Conservation (phyloP, 2,113 vertebrate species). For the Emydocephalus ijimae region DNA sequence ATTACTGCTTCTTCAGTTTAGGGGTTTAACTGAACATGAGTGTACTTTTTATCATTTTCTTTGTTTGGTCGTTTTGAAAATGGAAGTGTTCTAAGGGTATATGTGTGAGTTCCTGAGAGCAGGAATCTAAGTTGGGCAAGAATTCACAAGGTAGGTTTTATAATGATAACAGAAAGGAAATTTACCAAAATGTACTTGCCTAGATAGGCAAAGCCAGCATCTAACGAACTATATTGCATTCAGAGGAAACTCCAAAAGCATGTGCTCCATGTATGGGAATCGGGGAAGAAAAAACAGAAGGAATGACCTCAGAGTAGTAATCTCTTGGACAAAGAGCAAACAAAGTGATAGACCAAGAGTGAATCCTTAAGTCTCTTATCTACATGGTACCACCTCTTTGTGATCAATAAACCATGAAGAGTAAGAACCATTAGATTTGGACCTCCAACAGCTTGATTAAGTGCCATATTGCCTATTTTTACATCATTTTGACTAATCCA, state of each 20-base stretch:
- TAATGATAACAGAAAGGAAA: neutral
- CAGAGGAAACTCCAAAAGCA: neutral
- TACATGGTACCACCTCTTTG: neutral
- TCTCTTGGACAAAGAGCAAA: neutral
- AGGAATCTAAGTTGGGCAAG: neutral
- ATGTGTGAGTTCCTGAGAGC: neutral
- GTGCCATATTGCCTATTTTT: neutral
- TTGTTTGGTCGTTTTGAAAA: neutral
- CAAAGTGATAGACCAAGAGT: neutral
- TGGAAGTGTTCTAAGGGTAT: neutral
- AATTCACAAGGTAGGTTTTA: neutral
- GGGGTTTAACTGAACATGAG: neutral
- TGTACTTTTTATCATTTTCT: neutral
- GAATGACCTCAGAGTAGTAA: neutral
- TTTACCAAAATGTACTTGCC: neutral
- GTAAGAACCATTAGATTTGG: neutral
- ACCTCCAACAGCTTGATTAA: neutral
- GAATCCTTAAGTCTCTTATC: neutral
- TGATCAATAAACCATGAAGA: neutral
- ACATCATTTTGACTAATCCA: neutral
- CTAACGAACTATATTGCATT: neutral
- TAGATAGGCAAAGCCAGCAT: neutral
- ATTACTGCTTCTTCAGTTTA: neutral
- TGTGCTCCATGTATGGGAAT: neutral
- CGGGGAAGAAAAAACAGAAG: neutral